These are phyloP conservation scores for Sebastes alutus DNA, from an alignment of 2,797 vertebrate species.

Conservation along the genomic window DNA sequence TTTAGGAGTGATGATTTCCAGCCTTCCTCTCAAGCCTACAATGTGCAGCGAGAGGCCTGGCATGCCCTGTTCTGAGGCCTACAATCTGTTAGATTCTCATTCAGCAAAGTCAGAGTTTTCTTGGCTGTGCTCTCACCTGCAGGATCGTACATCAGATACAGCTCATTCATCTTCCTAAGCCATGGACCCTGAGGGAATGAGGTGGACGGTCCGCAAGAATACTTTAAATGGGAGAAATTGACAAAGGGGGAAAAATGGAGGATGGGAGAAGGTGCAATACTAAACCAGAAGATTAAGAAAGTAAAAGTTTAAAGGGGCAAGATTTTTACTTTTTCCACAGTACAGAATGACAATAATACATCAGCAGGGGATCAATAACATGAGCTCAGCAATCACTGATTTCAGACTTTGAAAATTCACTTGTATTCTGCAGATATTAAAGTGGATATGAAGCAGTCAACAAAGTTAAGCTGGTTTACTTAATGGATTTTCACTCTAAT, in stretches of 20 bases:
- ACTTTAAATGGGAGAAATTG: slow-evolving; percentile 27
- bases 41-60: slow-evolving; percentile 1
- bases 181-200: slow-evolving; percentile 32
- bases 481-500: too few relatives aligned
- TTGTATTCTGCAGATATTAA: background rate
- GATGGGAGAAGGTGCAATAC: slow-evolving; percentile 1
- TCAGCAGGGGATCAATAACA: background rate
- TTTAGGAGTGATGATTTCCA: slow-evolving; percentile 58
- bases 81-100: slow-evolving; percentile 48
- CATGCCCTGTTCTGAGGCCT: slow-evolving; percentile 18
- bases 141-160: slow-evolving; percentile 50
- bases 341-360: background rate
- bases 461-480: too few relatives aligned
- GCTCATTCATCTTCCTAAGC: slow-evolving; percentile 51
- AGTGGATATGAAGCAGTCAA: too few relatives aligned
- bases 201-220: slow-evolving; percentile 30
- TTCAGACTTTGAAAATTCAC: background rate
- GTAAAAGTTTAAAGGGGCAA: background rate
- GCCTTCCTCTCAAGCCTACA: background rate
- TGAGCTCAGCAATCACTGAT: too few relatives aligned
- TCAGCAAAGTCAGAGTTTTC: slow-evolving; percentile 48
- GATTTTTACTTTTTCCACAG: background rate
- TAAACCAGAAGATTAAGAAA: slow-evolving; percentile 9
- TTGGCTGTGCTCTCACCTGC: slow-evolving; percentile 41
- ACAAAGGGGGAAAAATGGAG: background rate